Evolutionary conservation across 2,888 invertebrate species (phyloP).

Genomic region (Trissolcus japonicus): DNA sequence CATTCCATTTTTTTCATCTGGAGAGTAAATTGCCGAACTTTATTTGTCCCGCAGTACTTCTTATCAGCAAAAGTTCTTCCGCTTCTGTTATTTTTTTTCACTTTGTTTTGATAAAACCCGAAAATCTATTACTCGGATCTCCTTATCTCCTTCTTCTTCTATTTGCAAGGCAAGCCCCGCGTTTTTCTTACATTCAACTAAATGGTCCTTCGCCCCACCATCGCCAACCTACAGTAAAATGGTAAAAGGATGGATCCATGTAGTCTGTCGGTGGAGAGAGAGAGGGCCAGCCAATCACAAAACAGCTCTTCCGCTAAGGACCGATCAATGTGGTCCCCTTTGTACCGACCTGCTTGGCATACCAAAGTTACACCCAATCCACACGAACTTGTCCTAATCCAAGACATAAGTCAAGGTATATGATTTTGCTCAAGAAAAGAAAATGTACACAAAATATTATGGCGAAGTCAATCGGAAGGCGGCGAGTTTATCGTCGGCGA

Average conservation of each 20-base stretch:
- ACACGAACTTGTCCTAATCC: conserved; percentile 60
- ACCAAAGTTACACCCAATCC: conserved; percentile 61
- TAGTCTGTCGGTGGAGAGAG: conserved; percentile 55
- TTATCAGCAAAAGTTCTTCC: not conserved
- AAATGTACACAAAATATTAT: conserved; percentile 20
- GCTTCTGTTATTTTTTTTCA: conserved; percentile 7
- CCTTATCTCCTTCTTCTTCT: conserved; percentile 28
- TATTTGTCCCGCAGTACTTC: conserved; percentile 5
- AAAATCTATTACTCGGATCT: conserved; percentile 40
- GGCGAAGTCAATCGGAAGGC: conserved; percentile 34
- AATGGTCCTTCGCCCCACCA: conserved; percentile 43
- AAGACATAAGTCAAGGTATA: conserved; percentile 31
- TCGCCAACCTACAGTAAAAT: conserved; percentile 20
- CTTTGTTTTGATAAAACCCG: conserved; percentile 27
- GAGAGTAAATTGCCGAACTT: not conserved
- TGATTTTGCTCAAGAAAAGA: conserved; percentile 28
- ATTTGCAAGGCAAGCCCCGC: conserved; percentile 35
- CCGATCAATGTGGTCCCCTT: conserved; percentile 75
- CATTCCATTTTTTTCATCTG: not conserved
- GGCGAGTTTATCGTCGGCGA: conserved; percentile 14
- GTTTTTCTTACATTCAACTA: conserved; percentile 38
- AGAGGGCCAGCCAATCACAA: conserved; percentile 70
- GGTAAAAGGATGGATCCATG: conserved; percentile 63
- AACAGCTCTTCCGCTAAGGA: conserved; percentile 65
- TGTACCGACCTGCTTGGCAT: conserved; percentile 70